Evolutionary conservation across 2,888 invertebrate genomes (phyloP).

Genomic region (Euproctis similis): DNA sequence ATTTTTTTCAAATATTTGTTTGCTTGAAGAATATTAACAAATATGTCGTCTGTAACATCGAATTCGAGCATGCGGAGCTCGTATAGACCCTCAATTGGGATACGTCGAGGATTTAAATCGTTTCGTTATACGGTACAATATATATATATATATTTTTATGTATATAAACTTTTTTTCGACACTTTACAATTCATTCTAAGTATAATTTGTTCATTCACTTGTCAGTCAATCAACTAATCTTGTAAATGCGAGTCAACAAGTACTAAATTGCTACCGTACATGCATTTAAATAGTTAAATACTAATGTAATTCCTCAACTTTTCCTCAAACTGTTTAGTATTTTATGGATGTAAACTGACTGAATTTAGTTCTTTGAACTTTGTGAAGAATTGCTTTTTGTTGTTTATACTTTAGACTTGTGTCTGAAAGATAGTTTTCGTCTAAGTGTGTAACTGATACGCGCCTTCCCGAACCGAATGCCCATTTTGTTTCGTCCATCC

Average conservation of each 20-base stretch:
- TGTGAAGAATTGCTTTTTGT: too few species aligned
- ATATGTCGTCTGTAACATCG: conserved; percentile 69
- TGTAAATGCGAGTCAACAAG: conserved; percentile 15
- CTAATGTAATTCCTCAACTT: too few species aligned
- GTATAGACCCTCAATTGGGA: conserved; percentile 64
- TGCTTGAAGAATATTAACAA: conserved; percentile 14
- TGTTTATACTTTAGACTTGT: too few species aligned
- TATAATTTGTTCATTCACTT: conserved; percentile 20
- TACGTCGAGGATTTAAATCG: conserved; percentile 67
- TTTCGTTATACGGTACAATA: conserved; percentile 67
- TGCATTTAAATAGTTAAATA: conserved; percentile 15
- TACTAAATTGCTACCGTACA: conserved; percentile 12
- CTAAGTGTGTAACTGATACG: too few species aligned
- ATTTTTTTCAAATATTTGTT: conserved; percentile 16
- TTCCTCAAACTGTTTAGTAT: too few species aligned
- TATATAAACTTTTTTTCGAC: conserved; percentile 5
- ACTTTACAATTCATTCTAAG: conserved; percentile 15
- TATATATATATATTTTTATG: not conserved
- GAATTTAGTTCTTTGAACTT: too few species aligned
- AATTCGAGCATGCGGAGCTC: conserved; percentile 68
- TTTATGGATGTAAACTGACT: too few species aligned
- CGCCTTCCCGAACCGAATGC: too few species aligned
- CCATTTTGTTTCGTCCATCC: too few species aligned
- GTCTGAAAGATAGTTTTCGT: too few species aligned
- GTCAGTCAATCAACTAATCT: conserved; percentile 13